These are phyloP conservation scores for Melitaea cinxia DNA, from an alignment of 1,140 invertebrate genomes.

Conservation along the genomic window DNA sequence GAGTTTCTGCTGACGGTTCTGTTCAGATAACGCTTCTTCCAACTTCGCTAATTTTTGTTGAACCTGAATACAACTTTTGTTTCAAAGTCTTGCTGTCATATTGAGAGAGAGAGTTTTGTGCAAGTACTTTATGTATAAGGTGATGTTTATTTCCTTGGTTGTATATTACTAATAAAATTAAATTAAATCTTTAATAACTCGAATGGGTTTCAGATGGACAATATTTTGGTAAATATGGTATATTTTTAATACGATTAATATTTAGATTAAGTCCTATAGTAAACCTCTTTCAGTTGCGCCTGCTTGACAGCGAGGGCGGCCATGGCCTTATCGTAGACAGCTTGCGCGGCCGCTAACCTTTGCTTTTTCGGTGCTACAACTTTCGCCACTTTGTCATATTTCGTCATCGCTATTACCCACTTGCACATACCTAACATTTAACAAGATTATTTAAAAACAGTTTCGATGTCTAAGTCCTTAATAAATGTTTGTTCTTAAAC, in stretches of 20 bases:
- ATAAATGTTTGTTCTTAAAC: no score
- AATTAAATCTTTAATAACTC: no score
- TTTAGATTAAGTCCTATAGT: not conserved
- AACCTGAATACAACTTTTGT: constrained; percentile 52
- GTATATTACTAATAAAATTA: no score
- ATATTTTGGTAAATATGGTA: no score
- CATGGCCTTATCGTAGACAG: constrained; percentile 86
- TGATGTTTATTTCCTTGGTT: no score
- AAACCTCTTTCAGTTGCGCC: constrained; percentile 85
- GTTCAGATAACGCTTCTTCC: constrained; percentile 87
- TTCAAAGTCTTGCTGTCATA: no score
- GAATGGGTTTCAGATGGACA: no score
- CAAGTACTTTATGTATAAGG: no score
- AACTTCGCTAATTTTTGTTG: constrained; percentile 79
- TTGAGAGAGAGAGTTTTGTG: no score
- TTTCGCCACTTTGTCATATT: constrained; percentile 96
- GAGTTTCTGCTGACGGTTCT: constrained; percentile 84
- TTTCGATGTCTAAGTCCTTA: no score
- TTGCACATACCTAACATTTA: constrained; percentile 49
- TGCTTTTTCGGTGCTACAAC: constrained; percentile 93
- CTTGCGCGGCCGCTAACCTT: constrained; percentile 89
- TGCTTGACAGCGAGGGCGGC: constrained; percentile 88
- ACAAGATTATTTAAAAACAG: not conserved
- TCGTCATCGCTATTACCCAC: constrained; percentile 94
- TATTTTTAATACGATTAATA: no score